Evolutionary conservation across 2,888 invertebrate species (phyloP).

Genomic region (Acheta domesticus): DNA sequence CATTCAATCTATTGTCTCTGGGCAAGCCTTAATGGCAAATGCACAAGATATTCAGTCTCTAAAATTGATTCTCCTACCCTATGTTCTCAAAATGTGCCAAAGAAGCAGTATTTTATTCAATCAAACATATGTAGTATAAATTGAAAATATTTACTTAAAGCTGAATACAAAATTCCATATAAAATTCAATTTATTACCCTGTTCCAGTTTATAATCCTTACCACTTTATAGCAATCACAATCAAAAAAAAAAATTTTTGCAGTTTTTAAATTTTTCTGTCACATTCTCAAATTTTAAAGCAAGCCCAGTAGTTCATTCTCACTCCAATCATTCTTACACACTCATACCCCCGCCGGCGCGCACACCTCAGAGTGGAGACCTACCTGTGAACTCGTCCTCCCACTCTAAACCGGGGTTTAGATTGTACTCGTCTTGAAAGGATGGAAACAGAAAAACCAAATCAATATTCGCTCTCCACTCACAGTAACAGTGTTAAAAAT

Average conservation of each 20-base stretch:
- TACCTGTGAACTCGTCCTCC: slow-evolving; percentile 99
- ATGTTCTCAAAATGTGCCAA: no score
- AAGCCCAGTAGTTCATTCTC: neutral
- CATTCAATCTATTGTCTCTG: neutral
- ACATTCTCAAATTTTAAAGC: no score
- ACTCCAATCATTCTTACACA: neutral
- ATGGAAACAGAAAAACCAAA: slow-evolving; percentile 53
- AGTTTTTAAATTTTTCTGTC: no score
- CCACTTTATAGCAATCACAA: no score
- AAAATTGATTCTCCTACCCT: neutral
- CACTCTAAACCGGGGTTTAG: slow-evolving; percentile 99
- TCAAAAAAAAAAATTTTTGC: no score
- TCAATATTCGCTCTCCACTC: slow-evolving; percentile 42
- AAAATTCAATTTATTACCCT: no score
- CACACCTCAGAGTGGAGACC: slow-evolving; percentile 53
- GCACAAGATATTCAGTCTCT: neutral
- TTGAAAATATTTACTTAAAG: no score
- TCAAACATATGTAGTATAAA: no score
- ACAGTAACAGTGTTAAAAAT: slow-evolving; percentile 24
- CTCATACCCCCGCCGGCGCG: neutral
- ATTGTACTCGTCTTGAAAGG: slow-evolving; percentile 97
- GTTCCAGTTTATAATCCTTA: no score
- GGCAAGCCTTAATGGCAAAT: neutral
- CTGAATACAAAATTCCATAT: no score
- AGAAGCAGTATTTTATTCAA: no score